These are phyloP conservation scores for Drosophila ironensis DNA, from an alignment of 1,140 invertebrate species.

Conservation along the genomic window DNA sequence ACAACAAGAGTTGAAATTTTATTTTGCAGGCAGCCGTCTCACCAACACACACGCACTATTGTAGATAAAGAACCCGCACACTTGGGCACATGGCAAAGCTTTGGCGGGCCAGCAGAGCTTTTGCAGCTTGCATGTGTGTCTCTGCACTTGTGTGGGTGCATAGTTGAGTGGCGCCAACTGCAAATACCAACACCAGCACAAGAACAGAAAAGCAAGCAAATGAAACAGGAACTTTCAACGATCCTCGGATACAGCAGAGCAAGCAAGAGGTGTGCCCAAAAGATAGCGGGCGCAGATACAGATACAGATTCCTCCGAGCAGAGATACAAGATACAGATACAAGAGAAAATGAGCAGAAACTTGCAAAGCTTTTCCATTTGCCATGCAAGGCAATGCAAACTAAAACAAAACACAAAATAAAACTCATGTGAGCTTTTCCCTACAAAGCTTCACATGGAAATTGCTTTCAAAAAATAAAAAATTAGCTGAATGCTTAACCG, in stretches of 20 bases:
- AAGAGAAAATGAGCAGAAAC: conserved; percentile 13
- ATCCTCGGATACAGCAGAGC: conserved; percentile 33
- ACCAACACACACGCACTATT: conserved; percentile 17
- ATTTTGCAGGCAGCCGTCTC: conserved; percentile 44
- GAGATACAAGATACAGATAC: conserved; percentile 4
- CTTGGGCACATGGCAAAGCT: conserved; percentile 33
- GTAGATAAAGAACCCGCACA: conserved; percentile 39
- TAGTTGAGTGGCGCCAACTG: conserved; percentile 57
- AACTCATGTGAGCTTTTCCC: conserved; percentile 60
- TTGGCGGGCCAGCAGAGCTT: conserved; percentile 45
- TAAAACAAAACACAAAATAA: conserved; percentile 29
- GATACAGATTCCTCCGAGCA: conserved; percentile 17
- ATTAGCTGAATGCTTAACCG: background rate
- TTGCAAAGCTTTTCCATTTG: conserved; percentile 19
- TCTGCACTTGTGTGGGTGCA: conserved; percentile 29
- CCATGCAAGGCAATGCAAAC: conserved; percentile 52
- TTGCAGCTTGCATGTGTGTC: conserved; percentile 36
- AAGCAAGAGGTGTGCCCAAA: background rate
- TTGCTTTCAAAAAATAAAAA: conserved; percentile 7
- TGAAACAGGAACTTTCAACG: conserved; percentile 32
- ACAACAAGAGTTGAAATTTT: conserved; percentile 12
- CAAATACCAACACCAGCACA: conserved; percentile 31
- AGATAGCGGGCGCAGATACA: conserved; percentile 36
- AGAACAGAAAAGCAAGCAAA: conserved; percentile 4
- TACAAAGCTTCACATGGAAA: conserved; percentile 23